Conservation (phyloP, 2,888 invertebrate species). For the Chymomyza fuscimana region DNA sequence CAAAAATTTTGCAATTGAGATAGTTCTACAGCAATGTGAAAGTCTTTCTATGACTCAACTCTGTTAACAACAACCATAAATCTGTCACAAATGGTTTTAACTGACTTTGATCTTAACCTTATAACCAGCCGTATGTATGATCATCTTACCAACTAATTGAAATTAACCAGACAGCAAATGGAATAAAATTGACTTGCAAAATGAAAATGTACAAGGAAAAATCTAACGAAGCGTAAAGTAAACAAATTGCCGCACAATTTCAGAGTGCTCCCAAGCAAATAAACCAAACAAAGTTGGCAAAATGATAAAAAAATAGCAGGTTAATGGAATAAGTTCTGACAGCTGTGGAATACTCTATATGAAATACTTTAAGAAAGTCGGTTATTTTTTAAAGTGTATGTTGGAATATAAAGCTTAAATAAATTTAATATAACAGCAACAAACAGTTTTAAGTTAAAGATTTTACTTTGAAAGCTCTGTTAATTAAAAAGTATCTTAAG, state of each 20-base stretch:
- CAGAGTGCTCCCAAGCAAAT: conserved; percentile 9
- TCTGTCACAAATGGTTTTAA: neutral
- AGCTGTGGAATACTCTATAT: neutral
- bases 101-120: conserved; percentile 1
- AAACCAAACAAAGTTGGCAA: neutral
- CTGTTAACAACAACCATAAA: neutral
- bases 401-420: no score
- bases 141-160: neutral
- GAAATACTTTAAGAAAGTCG: no score
- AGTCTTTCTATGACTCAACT: conserved; percentile 40
- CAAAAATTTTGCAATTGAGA: neutral
- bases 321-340: neutral
- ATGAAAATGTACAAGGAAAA: conserved; percentile 23
- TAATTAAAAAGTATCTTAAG: no score
- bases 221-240: conserved; percentile 48
- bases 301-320: neutral
- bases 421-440: no score
- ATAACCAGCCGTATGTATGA: neutral
- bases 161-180: neutral
- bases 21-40: neutral
- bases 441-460: no score
- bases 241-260: conserved; percentile 38
- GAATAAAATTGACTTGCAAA: conserved; percentile 1
- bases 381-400: no score
- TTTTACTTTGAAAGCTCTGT: no score